Base-by-base conservation (phyloP, 1,140 invertebrate genomes). In the Pseudomyrmex sp. region DNA sequence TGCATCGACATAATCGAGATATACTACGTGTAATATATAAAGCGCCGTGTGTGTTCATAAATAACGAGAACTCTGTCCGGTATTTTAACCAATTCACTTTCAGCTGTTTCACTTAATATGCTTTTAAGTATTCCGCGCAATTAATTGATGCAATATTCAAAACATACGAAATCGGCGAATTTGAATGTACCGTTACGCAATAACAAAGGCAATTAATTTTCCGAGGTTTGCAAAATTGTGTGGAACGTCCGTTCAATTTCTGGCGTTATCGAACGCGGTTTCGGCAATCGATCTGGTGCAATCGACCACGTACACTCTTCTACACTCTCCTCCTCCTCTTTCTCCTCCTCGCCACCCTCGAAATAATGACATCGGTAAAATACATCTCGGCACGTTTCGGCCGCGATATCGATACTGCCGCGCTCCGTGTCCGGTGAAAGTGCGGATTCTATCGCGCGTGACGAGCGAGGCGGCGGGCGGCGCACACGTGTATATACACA, bases 361-460 rank as follows among this genome's bases (percentile, higher is more conserved):
- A 50, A 70, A 79, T 79, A 70, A 79, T 70, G 65, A 79, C 44
- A 59, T 70, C 66, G 54, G 23, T 35, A 46, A 10, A 65, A 70
- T 70, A 70, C 76, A 80, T 79, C 65, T 79, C 76, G 65, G 65
- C 76, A 79, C 65, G 65, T 70, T 70, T 35, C 0, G 76, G 62
- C 20, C 66, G 20, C 20, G 76, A 54, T 72, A 80, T 80, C 76
- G 59, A 72, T 80, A 72, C 44, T 12, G 54, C 44, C 7, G 66
- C 44, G 54, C 54, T 23, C 12, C 66, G 54, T 72, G 70, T 80
- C 66, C 76, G 76, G 54, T 10, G 66, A 80, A 26, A 61, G 48
- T 70, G 76, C 76, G 54, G 76, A 56, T 50, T 72, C 54, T 70
- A 80, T 70, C 76, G 66, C 75, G 52, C 63, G 15, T 46, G 26